Evolutionary conservation across 1,140 invertebrate species (phyloP), one percentile per base, ranked within the genome.

Genomic region (Philaenus spumarius): DNA sequence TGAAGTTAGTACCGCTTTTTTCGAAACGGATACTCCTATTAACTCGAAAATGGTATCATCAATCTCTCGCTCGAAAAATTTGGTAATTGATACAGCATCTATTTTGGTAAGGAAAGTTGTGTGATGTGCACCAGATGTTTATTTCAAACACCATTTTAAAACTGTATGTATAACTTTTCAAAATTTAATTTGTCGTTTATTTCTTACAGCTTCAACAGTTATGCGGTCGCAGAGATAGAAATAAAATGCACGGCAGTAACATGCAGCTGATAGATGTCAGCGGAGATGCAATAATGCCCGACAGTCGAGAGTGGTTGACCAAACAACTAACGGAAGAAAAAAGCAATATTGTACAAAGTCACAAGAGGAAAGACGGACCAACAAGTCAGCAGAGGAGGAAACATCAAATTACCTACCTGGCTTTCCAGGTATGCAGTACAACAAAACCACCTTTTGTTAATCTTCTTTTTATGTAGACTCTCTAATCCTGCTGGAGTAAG

Each of bases 321-420:
- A 92, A 91, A 66, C 82, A 86, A 0, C 68, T 95, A 19, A 87
- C 89, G 30, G 87, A 93, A 66, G 85, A 90, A 59, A 78, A 48
- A 73, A 77, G 50, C 74, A 77, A 73, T 72, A 68, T 74, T 63
- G 68, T 76, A 55, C 72, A 75, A 24, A 60, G 77, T 35, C 73
- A 75, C 57, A 77, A 80, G 59, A 78, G 74, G 55, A 79, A 80
- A 34, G 77, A 81, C 64, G 80, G 84, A 62, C 83, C 85, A 0
- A 82, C 84, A 2, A 77, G 77, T 14, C 84, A 86, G 64, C 86
- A 87, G 60, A 83, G 80, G 64, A 76, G 85, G 37, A 97, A 97
- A 74, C 93, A 97, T 79, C 95, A 97, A 76, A 97, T 97, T 63
- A 96, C 93, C 2, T 97, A 97, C 73, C 78, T 97, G 55, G 93